Base-by-base conservation (phyloP, 2,797 vertebrate species). In the Chiloscyllium punctatum region DNA sequence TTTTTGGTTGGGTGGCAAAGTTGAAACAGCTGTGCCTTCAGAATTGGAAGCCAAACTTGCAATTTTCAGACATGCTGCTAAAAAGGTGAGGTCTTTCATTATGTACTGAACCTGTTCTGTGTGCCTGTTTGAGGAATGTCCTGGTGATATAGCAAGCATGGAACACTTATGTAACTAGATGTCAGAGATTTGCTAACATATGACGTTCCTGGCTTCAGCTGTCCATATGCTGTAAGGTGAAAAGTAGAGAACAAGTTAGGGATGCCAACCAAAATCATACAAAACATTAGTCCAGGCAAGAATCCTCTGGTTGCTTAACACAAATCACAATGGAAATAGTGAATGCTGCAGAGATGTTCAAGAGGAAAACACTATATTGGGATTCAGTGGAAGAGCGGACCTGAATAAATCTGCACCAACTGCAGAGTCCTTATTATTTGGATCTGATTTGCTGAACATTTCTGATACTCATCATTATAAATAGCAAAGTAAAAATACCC, bases 51-150 rank as follows among this genome's bases (percentile, higher is more conserved):
- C 98, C 27, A 98, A 96, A 51, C 96, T 99, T 96, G 97, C 98
- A 92, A 96, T 98, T 94, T 97, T 98, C 96, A 98, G 97, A 92
- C 97, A 98, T 96, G 97, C 97, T 0, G 98, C 98, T 3, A 97
- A 98, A 95, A 98, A 98, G 98, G 99, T 99, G 96, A 96, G 96
- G 3, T 3, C 33, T 23, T 72, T n/a, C 72, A 27, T 0, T 68
- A 25, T 53, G 79, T 9, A 5, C 53, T 66, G 23, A 33, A 16
- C 95, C 71, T 53, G 95, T n/a, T 66, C 30, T 30, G 25, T 42
- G 42, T 42, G 51, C 15, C 42, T 18, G n/a, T n/a, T 84, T 42
- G 62, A 94, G 7, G 8, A 69, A 68, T 7, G n/a, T 37, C 3
- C 91, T 94, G 62, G 91, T 68, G 7, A 1, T 8, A 42, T 6